A percentile compares a stretch with the other conserved stretches of the same genome.
These are phyloP conservation scores for Psophia crepitans DNA, from an alignment of 2,113 vertebrate species.

Conservation along the genomic window DNA sequence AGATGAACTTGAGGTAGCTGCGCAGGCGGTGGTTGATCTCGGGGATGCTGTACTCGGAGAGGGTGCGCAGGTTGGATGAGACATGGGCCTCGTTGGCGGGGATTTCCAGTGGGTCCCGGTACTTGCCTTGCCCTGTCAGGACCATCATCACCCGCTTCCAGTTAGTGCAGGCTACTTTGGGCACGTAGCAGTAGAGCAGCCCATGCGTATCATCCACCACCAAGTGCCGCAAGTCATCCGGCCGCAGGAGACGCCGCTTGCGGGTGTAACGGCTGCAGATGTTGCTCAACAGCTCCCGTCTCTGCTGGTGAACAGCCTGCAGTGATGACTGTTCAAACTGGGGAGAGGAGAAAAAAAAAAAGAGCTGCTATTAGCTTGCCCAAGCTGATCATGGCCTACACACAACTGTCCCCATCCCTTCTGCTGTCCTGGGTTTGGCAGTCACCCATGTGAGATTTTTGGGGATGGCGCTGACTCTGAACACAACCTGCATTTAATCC, in stretches of 20 bases:
- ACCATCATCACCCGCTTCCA: slow-evolving; percentile 95
- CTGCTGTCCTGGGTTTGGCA: background rate
- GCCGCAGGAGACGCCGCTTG: slow-evolving; percentile 81
- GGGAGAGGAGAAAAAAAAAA: background rate
- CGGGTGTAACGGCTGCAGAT: slow-evolving; percentile 82
- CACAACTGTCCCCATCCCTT: rapidly evolving
- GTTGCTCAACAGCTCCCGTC: slow-evolving; percentile 80
- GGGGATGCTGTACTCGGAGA: slow-evolving; percentile 82
- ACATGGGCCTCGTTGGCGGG: slow-evolving; percentile 87
- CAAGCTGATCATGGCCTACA: background rate
- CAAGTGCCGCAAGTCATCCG: slow-evolving; percentile 87
- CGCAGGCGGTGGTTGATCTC: slow-evolving; percentile 90
- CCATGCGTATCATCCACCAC: slow-evolving; percentile 87
- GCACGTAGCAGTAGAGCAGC: slow-evolving; percentile 92
- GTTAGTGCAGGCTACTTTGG: slow-evolving; percentile 94
- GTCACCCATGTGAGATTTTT: background rate
- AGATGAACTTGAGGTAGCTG: slow-evolving; percentile 91
- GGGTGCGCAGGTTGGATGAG: slow-evolving; percentile 81
- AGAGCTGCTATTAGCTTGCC: background rate
- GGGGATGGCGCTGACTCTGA: background rate
- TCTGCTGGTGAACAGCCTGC: slow-evolving; percentile 80
- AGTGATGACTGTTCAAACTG: slow-evolving; percentile 72
- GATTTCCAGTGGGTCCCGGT: slow-evolving; percentile 80
- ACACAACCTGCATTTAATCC: background rate
- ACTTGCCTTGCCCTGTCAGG: slow-evolving; percentile 79